These are phyloP conservation scores for Clupea harengus DNA, from an alignment of 2,113 vertebrate genomes.

Conservation along the genomic window DNA sequence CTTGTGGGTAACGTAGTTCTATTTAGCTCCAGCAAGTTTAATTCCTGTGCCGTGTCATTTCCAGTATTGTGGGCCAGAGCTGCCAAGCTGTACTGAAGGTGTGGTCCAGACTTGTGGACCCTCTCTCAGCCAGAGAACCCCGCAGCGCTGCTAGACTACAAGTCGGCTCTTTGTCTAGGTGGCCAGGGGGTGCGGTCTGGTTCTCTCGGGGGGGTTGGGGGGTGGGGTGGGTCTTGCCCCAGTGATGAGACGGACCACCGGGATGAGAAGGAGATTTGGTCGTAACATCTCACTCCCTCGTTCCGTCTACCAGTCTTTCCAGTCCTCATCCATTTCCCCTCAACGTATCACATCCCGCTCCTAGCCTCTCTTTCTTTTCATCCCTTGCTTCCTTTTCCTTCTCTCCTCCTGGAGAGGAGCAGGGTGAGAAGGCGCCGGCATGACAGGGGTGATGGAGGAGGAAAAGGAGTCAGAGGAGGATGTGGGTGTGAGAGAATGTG, in stretches of 20 bases:
- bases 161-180: neutral
- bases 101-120: neutral
- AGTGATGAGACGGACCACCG: constrained; percentile 20
- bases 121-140: constrained; percentile 11
- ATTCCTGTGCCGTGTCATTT: neutral
- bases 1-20: constrained; percentile 13
- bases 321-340: neutral
- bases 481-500: neutral
- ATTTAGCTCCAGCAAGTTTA: constrained; percentile 13
- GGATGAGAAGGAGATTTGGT: no score
- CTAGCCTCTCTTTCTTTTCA: neutral
- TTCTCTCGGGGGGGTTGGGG: neutral
- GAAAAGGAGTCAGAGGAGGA: neutral
- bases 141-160: constrained; percentile 1
- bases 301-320: neutral
- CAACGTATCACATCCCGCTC: neutral
- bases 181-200: no score
- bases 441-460: neutral
- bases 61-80: neutral
- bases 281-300: neutral
- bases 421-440: neutral
- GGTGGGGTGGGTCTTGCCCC: neutral
- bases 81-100: constrained; percentile 21
- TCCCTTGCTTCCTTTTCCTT: neutral
- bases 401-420: neutral